These are phyloP conservation scores for sheep (Ovis aries) DNA, from an alignment of 2,113 vertebrate species.

Conservation along the genomic window DNA sequence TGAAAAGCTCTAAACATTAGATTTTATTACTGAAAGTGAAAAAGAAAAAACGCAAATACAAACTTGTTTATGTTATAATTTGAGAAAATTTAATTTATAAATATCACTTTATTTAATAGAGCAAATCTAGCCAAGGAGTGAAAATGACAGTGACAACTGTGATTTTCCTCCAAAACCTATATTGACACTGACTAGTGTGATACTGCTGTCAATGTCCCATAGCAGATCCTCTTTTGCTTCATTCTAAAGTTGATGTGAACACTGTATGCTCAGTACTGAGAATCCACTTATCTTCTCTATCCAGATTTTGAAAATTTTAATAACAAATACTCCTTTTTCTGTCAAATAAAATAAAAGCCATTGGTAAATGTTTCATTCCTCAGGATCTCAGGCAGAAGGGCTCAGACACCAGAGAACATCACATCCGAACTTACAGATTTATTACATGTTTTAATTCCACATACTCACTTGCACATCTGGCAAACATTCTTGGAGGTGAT, in stretches of 20 bases:
- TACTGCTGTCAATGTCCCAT: not conserved
- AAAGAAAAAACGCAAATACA: not conserved
- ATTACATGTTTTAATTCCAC: not conserved
- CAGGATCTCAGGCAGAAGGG: not conserved
- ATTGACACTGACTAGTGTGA: not conserved
- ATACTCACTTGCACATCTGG: not conserved
- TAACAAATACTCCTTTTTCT: not conserved
- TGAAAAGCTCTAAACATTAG: not conserved
- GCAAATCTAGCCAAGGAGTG: not conserved
- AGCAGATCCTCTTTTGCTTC: not conserved
- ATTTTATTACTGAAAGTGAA: not conserved
- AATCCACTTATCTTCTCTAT: not conserved
- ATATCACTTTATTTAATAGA: not conserved
- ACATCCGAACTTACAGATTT: not conserved
- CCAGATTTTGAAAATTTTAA: not conserved
- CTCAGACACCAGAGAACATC: not conserved
- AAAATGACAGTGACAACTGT: not conserved
- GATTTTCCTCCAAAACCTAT: not conserved
- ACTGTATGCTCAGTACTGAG: not conserved
- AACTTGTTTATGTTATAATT: not conserved
- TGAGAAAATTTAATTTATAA: not conserved
- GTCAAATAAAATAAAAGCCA: not conserved
- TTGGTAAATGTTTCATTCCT: not conserved
- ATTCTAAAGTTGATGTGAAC: not conserved
- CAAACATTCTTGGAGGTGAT: not conserved